These are phyloP conservation scores for Amphiprion ocellaris DNA, from an alignment of 2,113 vertebrate genomes.

Conservation along the genomic window DNA sequence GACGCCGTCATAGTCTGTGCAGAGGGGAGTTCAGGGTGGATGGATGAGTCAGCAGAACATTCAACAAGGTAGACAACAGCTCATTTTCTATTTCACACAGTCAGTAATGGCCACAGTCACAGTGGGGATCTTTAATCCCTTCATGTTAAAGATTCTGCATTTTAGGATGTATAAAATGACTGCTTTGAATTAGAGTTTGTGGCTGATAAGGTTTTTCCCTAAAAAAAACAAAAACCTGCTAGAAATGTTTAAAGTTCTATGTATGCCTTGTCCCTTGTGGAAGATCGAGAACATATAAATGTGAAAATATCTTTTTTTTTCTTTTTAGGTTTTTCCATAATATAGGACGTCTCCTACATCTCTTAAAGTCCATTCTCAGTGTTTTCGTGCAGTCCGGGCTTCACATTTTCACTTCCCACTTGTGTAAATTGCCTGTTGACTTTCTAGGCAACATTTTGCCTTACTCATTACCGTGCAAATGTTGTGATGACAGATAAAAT, in stretches of 20 bases:
- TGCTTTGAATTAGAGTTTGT: neutral
- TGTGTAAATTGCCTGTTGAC: no score
- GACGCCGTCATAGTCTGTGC: neutral
- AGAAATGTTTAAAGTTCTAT: no score
- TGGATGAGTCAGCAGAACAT: slow-evolving; percentile 15
- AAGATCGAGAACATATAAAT: no score
- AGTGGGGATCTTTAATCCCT: no score
- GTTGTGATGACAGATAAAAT: neutral
- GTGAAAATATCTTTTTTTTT: no score
- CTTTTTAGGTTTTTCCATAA: no score
- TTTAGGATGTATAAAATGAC: neutral
- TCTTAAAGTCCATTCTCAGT: no score
- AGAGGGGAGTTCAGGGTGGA: neutral
- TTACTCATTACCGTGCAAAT: neutral
- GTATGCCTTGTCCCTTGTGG: no score
- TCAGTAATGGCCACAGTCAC: neutral
- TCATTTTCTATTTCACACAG: neutral
- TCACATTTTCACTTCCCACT: no score
- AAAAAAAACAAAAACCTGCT: no score
- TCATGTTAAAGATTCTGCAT: neutral
- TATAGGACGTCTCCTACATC: no score
- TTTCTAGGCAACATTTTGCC: neutral
- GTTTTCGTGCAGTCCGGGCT: neutral
- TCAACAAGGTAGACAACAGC: slow-evolving; percentile 1
- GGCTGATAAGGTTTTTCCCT: neutral